Evolutionary conservation across 2,888 invertebrate species (phyloP).

Genomic region (Teleiodes luculella): DNA sequence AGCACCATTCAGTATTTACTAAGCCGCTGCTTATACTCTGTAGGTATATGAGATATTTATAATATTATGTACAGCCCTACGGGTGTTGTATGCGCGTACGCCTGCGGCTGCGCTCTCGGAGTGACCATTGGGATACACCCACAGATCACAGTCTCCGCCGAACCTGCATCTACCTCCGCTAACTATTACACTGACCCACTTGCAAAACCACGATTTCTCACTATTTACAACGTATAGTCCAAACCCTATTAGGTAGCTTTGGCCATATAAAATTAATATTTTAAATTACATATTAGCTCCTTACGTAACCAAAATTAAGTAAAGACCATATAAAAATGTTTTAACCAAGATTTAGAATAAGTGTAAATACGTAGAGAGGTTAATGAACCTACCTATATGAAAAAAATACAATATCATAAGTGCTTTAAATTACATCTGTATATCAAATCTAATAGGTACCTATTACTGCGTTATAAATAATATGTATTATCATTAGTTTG

Average conservation of each 20-base stretch:
- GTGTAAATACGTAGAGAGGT: no score
- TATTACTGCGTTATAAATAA: no score
- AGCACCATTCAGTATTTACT: no score
- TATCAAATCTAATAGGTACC: no score
- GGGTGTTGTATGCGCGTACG: neutral
- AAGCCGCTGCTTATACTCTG: no score
- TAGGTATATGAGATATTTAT: no score
- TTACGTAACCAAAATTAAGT: conserved; percentile 16
- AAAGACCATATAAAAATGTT: conserved; percentile 9
- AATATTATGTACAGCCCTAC: no score
- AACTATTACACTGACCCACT: conserved; percentile 58
- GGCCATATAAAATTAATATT: conserved; percentile 15
- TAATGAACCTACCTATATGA: no score
- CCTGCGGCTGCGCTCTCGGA: conserved; percentile 44
- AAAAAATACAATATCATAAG: no score
- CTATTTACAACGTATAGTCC: conserved; percentile 10
- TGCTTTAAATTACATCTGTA: neutral
- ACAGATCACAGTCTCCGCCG: conserved; percentile 54
- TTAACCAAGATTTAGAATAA: no score
- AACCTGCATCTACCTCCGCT: conserved; percentile 47
- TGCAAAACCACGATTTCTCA: conserved; percentile 49
- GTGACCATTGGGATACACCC: conserved; percentile 71
- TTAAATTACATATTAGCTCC: conserved; percentile 1
- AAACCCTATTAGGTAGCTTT: conserved; percentile 15
- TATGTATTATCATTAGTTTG: no score